Percentiles rank a stretch among this genome's conserved stretches.
Conservation (phyloP, 2,888 invertebrate genomes). For the Lissocephala sabroskyi region DNA sequence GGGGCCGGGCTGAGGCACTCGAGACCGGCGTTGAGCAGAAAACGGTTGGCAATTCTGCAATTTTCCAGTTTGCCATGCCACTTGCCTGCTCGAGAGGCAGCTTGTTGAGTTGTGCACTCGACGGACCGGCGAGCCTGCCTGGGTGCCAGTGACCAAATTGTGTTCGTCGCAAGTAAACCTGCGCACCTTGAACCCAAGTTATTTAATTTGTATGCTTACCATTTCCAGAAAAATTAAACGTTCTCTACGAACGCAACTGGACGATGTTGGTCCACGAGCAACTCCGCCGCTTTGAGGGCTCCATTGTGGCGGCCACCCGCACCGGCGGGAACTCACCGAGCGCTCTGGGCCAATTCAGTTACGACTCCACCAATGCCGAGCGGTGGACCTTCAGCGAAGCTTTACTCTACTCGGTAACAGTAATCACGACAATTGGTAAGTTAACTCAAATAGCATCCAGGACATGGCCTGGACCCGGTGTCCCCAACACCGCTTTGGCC, state of each 20-base stretch:
- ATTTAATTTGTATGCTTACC: no score
- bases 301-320: constrained; percentile 83
- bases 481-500: not conserved
- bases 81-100: constrained; percentile 20
- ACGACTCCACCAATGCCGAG: constrained; percentile 44
- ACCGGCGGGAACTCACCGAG: constrained; percentile 30
- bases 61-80: constrained; percentile 3
- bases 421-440: constrained; percentile 92
- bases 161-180: no score
- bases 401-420: constrained; percentile 86
- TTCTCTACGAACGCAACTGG: constrained; percentile 89
- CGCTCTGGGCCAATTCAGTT: constrained; percentile 50
- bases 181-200: constrained; percentile 16
- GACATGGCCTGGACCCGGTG: no score
- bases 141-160: not conserved
- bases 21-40: not conserved
- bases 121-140: not conserved
- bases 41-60: constrained; percentile 14
- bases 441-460: no score
- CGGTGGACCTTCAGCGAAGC: constrained; percentile 89
- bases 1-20: not conserved
- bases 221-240: constrained; percentile 82
- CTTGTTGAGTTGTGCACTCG: not conserved
- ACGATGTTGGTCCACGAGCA: constrained; percentile 84
- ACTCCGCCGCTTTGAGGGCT: constrained; percentile 84